These are phyloP conservation scores for Psophia crepitans DNA, from an alignment of 2,113 vertebrate genomes.

Conservation along the genomic window DNA sequence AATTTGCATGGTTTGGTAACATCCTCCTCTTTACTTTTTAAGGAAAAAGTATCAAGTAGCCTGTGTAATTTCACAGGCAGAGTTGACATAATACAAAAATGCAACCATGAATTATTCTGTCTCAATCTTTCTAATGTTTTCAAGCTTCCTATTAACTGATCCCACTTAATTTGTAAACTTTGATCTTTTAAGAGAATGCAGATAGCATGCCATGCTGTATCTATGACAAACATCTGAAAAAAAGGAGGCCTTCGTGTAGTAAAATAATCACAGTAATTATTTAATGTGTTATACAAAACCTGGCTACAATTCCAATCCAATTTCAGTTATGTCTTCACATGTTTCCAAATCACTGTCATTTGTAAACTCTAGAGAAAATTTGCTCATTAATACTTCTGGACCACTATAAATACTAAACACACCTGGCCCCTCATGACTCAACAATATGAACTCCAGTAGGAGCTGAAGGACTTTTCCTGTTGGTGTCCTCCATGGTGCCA, in stretches of 20 bases:
- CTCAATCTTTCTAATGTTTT: background rate
- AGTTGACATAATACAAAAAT: background rate
- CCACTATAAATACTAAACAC: background rate
- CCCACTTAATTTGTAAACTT: background rate
- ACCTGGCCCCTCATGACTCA: background rate
- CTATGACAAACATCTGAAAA: background rate
- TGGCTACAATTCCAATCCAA: background rate
- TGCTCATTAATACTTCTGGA: background rate
- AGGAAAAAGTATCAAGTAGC: background rate
- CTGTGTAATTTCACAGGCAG: background rate
- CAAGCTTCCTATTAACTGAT: background rate
- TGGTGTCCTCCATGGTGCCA: background rate
- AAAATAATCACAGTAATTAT: background rate
- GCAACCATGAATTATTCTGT: background rate
- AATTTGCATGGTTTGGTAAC: background rate
- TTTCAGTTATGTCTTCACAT: background rate
- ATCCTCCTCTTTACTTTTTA: background rate
- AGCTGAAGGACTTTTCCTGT: background rate
- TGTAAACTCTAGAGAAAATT: background rate
- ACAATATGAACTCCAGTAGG: background rate
- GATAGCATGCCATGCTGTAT: background rate
- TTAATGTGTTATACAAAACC: background rate
- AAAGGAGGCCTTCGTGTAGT: background rate
- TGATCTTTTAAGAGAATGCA: background rate
- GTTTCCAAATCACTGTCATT: background rate